These are phyloP conservation scores for Drosophila athabasca DNA, from an alignment of 1,140 invertebrate species.

Conservation along the genomic window DNA sequence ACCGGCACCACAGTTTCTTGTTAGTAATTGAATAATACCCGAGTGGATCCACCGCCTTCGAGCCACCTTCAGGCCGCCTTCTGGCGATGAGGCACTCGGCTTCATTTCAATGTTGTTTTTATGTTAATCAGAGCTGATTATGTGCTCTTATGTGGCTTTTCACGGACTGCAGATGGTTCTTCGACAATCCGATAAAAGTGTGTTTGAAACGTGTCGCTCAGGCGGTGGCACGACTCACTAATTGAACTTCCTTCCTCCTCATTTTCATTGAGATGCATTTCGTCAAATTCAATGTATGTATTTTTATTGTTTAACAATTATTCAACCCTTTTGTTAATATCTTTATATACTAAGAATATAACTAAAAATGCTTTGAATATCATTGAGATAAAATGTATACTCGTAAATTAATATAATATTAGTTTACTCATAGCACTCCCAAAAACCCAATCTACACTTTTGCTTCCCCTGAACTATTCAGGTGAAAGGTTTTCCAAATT, in stretches of 20 bases:
- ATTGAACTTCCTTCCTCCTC: too few relatives aligned
- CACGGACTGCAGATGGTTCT: slow-evolving; percentile 11
- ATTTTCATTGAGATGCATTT: too few relatives aligned
- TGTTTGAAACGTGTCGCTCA: neutral
- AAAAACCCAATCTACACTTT: neutral
- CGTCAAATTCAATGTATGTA: too few relatives aligned
- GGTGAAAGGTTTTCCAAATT: slow-evolving; percentile 9
- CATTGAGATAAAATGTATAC: too few relatives aligned
- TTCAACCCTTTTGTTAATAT: too few relatives aligned
- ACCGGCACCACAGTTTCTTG: slow-evolving; percentile 42
- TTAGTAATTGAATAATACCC: slow-evolving; percentile 71
- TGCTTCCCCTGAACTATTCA: slow-evolving; percentile 3
- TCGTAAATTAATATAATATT: too few relatives aligned
- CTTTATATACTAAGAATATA: too few relatives aligned
- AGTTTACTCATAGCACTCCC: neutral
- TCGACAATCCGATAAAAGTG: too few relatives aligned
- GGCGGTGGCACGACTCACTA: too few relatives aligned
- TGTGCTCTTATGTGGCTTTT: slow-evolving; percentile 8
- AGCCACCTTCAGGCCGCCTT: slow-evolving; percentile 15
- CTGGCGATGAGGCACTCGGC: slow-evolving; percentile 35
- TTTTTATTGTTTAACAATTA: too few relatives aligned
- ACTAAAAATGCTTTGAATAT: too few relatives aligned
- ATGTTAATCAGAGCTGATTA: slow-evolving; percentile 43
- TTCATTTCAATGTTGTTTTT: slow-evolving; percentile 51
- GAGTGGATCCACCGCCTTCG: slow-evolving; percentile 38